These are phyloP conservation scores for Drosophila peninsularis DNA, from an alignment of 2,888 invertebrate genomes.

Conservation along the genomic window DNA sequence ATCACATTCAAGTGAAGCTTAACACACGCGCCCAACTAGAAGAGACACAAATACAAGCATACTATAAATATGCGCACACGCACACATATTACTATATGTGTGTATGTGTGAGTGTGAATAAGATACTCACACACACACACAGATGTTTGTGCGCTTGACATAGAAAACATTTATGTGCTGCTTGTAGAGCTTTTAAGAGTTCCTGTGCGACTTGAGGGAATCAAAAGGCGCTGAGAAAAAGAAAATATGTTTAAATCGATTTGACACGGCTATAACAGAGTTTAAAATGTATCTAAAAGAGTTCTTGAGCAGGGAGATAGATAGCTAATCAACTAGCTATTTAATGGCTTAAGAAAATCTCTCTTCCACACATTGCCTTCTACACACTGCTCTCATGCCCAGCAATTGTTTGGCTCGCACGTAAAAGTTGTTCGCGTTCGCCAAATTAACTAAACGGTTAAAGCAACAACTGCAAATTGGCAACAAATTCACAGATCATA, in stretches of 20 bases:
- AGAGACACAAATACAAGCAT: constrained; percentile 56
- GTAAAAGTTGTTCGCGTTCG: constrained; percentile 57
- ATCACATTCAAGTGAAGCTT: constrained; percentile 84
- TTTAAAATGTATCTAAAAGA: neutral
- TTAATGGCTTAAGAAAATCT: neutral
- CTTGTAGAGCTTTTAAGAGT: constrained; percentile 14
- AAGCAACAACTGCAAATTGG: constrained; percentile 76
- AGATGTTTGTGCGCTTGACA: constrained; percentile 33
- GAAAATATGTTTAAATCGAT: neutral
- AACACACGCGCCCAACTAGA: constrained; percentile 78
- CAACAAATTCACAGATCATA: constrained; percentile 79
- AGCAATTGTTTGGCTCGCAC: constrained; percentile 22
- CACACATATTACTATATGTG: neutral
- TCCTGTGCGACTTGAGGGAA: neutral
- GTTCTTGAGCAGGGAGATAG: too few relatives aligned
- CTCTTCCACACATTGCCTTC: too few relatives aligned
- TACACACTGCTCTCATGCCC: too few relatives aligned
- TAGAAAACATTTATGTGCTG: constrained; percentile 47
- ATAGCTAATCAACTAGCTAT: neutral
- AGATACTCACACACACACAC: constrained; percentile 1
- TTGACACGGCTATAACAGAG: neutral
- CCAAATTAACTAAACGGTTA: constrained; percentile 77
- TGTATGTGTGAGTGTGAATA: constrained; percentile 12
- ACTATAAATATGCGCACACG: constrained; percentile 30
- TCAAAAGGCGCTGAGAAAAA: neutral